phyloP scores from a whole-genome alignment of 1,140 invertebrate genomes.

The Gryllus bimaculatus region DNA sequence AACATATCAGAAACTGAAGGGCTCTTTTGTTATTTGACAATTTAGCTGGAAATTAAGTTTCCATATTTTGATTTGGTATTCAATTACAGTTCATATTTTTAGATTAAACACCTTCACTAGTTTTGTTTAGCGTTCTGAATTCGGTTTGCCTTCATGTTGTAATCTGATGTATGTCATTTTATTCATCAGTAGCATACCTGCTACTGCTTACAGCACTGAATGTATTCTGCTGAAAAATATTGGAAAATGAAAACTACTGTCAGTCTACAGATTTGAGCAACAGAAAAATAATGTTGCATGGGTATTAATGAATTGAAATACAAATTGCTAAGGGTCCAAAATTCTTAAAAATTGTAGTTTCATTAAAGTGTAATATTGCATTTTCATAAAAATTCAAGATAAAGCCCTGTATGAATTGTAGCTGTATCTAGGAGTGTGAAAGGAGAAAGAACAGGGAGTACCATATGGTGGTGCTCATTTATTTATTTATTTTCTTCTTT shows the following conservation, averaged over 20 bases:
- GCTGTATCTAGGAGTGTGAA: not conserved
- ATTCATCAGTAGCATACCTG: no score
- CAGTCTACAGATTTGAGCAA: not conserved
- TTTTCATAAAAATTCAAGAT: not conserved
- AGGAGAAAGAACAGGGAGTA: not conserved
- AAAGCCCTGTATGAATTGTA: not conserved
- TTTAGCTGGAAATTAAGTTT: no score
- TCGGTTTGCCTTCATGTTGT: no score
- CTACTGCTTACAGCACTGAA: not conserved
- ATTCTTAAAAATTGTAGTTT: not conserved
- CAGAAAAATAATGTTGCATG: not conserved
- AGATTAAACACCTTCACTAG: no score
- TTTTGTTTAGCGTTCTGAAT: no score
- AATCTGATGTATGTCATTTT: no score
- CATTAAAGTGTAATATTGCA: not conserved
- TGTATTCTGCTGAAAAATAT: not conserved
- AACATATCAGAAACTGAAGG: no score
- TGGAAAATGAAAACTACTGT: no score
- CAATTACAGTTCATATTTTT: no score
- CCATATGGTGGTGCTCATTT: not conserved
- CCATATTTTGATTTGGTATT: no score
- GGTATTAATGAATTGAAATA: not conserved
- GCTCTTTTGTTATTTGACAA: no score
- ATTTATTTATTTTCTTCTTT: not conserved
- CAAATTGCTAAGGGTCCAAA: not conserved